Base-by-base conservation (phyloP, 2,888 invertebrate species). In the Synanthedon vespiformis region DNA sequence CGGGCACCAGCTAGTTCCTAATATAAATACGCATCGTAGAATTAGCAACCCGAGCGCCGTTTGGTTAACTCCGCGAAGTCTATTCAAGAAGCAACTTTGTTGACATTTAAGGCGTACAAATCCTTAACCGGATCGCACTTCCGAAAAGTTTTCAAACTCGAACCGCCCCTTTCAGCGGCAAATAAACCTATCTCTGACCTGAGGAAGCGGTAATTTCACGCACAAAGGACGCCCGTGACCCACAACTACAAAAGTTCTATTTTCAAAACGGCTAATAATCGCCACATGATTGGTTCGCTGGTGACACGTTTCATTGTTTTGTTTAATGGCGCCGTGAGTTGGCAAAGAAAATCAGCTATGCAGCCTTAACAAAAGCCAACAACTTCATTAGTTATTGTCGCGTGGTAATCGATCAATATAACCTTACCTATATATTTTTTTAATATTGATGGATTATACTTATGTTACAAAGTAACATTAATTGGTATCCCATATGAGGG, bases 211-310 rank as follows among this genome's bases (percentile, higher is more conserved):
- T 56, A 56, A 61, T 60, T 58, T 55, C 57, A 60, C 52, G 16
- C 51, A 57, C 59, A 57, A 60, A 55, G 54, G 58, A 53, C 53
- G 61, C 52, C 62, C 61, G 56, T 61, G 61, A 62, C 60, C 61
- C 57, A 53, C 16, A 16, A 56, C 52, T 49, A 54, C 22, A 58
- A 58, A 57, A 56, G 55, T 57, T 58, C 57, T 55, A 52, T 55
- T 56, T 48, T 54, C 55, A 57, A 55, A 54, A 55, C 57, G 55
- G 56, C 56, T 52, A 58, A 60, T 57, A 60, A 61, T 60, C 55
- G 55, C 60, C 56, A 55, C 57, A 54, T 56, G 57, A 58, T 58
- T 59, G 58, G 60, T 57, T 58, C 56, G 54, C 48, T 52, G 52
- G 51, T 53, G 52, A 44, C 40, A 12, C 27, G 18, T 44, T 44